Conservation (phyloP, 1,140 invertebrate species). For the Aculops lycopersici region DNA sequence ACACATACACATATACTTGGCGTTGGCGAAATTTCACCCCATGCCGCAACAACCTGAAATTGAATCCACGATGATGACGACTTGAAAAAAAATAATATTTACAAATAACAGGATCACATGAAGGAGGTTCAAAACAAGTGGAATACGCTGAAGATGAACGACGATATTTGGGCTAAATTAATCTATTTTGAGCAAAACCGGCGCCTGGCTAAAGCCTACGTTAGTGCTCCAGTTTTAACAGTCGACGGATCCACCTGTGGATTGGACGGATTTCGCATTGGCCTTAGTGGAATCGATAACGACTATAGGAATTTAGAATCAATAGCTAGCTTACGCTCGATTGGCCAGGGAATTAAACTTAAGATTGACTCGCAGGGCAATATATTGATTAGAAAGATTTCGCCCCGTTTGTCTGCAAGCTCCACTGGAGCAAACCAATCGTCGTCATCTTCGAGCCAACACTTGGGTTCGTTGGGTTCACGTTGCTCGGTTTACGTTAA, state of each 20-base stretch:
- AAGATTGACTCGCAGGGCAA: neutral
- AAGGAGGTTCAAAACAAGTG: constrained; percentile 75
- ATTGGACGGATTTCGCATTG: constrained; percentile 41
- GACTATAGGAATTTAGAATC: constrained; percentile 65
- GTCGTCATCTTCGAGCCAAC: neutral
- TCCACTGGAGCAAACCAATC: neutral
- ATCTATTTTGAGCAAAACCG: constrained; percentile 69
- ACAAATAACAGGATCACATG: constrained; percentile 47
- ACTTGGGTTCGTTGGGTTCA: neutral
- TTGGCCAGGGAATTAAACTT: constrained; percentile 38
- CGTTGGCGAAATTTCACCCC: too few species aligned
- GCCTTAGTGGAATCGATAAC: constrained; percentile 68
- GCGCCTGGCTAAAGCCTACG: constrained; percentile 71
- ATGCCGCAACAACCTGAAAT: too few species aligned
- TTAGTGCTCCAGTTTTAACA: constrained; percentile 58
- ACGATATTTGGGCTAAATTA: constrained; percentile 88
- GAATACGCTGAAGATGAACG: constrained; percentile 54
- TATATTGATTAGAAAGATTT: neutral
- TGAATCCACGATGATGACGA: too few species aligned
- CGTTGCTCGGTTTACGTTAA: neutral
- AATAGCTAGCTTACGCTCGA: constrained; percentile 57
- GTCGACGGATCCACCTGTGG: constrained; percentile 73
- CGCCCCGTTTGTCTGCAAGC: neutral
- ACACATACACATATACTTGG: too few species aligned
- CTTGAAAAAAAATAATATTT: too few species aligned